Evolutionary conservation across 2,888 invertebrate genomes (phyloP).

Genomic region (Sinhomidia bicolor): DNA sequence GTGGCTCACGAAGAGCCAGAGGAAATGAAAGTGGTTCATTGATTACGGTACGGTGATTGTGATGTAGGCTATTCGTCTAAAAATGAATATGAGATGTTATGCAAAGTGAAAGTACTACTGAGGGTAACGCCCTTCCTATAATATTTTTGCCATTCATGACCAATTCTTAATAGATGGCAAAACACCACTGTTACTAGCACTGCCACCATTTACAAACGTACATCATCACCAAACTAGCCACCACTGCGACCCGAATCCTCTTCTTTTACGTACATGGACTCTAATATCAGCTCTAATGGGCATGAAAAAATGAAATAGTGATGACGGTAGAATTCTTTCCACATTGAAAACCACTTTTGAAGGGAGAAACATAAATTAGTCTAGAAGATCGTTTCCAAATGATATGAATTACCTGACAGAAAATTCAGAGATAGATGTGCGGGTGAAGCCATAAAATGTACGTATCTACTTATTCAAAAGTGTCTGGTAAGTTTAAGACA

Average conservation of each 20-base stretch:
- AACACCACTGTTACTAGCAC: background rate
- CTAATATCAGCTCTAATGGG: too few relatives aligned
- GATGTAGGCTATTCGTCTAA: constrained; percentile 38
- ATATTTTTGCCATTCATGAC: constrained; percentile 14
- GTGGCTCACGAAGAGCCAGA: background rate
- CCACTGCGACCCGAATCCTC: too few relatives aligned
- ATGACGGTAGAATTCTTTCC: background rate
- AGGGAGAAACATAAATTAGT: constrained; percentile 46
- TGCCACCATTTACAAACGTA: too few relatives aligned
- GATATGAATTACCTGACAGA: constrained; percentile 57
- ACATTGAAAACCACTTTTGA: background rate
- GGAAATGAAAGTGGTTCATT: constrained; percentile 64
- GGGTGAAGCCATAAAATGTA: background rate
- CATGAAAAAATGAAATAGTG: too few relatives aligned
- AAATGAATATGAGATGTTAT: constrained; percentile 59
- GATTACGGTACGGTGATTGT: constrained; percentile 61
- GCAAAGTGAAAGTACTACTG: constrained; percentile 71
- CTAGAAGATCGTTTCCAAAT: constrained; percentile 40
- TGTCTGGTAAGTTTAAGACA: background rate
- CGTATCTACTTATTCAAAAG: background rate
- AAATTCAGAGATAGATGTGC: constrained; percentile 9
- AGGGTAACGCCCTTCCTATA: constrained; percentile 72
- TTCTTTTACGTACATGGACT: too few relatives aligned
- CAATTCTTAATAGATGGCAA: background rate
- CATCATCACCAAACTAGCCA: too few relatives aligned